A percentile compares a stretch with the other conserved stretches of the same genome.
phyloP scores from a whole-genome alignment of 1,140 invertebrate genomes.

The Elymnias hypermnestra region DNA sequence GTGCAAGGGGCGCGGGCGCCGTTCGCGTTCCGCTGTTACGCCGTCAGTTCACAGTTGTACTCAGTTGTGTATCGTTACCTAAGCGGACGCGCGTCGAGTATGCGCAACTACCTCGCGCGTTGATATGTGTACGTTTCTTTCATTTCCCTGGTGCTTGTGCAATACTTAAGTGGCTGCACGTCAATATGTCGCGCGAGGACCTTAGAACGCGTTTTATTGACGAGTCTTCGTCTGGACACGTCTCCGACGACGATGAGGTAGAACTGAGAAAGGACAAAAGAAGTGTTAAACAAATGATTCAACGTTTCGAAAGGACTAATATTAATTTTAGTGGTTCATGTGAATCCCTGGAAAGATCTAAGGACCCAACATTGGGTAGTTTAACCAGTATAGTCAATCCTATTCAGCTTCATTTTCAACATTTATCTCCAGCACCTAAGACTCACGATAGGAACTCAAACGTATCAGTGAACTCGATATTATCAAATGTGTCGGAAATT shows the following conservation, averaged over 20 bases:
- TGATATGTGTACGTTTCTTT: conserved; percentile 51
- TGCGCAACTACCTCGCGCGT: conserved; percentile 39
- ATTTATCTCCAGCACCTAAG: conserved; percentile 44
- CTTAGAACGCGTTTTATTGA: conserved; percentile 36
- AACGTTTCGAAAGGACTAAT: conserved; percentile 57
- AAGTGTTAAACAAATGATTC: conserved; percentile 63
- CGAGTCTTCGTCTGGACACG: conserved; percentile 45
- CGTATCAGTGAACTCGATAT: conserved; percentile 66
- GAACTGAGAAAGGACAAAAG: conserved; percentile 49
- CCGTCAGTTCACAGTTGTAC: too few species aligned
- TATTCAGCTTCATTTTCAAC: conserved; percentile 52
- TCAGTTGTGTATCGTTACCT: conserved; percentile 46
- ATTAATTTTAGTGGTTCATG: conserved; percentile 39
- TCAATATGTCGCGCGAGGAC: conserved; percentile 61
- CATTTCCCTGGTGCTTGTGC: conserved; percentile 43
- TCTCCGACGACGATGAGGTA: conserved; percentile 53
- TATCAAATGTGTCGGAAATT: conserved; percentile 62
- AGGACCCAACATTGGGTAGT: conserved; percentile 46
- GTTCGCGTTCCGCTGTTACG: conserved; percentile 32
- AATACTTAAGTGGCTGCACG: conserved; percentile 32
- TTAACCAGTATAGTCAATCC: conserved; percentile 61
- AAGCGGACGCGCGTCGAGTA: conserved; percentile 40
- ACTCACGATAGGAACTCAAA: conserved; percentile 64
- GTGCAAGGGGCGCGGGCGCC: conserved; percentile 45
- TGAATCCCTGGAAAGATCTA: conserved; percentile 53